phyloP scores from a whole-genome alignment of 2,797 vertebrate genomes.

The Rhyacichthys aspro region DNA sequence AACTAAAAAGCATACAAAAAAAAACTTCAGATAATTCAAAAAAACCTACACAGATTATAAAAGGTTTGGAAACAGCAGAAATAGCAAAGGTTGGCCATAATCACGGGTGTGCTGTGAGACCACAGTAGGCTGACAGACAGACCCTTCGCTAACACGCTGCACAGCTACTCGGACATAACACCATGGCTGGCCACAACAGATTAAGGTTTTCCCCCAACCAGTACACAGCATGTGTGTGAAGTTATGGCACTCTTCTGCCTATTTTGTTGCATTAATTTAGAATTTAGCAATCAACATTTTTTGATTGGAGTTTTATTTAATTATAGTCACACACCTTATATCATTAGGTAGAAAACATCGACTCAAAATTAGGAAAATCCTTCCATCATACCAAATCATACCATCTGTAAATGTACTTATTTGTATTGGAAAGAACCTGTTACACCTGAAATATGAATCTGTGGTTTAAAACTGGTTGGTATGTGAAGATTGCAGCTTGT shows the following conservation, averaged over 20 bases:
- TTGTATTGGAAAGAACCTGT: not conserved
- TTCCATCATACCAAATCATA: not conserved
- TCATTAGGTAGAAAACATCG: not conserved
- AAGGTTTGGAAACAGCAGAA: slow-evolving; percentile 8
- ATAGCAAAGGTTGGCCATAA: slow-evolving; percentile 21
- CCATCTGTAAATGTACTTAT: slow-evolving; percentile 6
- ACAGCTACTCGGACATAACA: slow-evolving; percentile 37
- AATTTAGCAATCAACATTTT: too few species aligned
- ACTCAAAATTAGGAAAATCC: not conserved
- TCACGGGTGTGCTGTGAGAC: slow-evolving; percentile 32
- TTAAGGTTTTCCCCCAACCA: slow-evolving; percentile 25
- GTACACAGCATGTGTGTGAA: not conserved
- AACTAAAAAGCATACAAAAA: slow-evolving; percentile 14
- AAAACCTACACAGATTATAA: not conserved
- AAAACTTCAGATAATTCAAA: slow-evolving; percentile 22
- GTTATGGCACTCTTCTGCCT: not conserved
- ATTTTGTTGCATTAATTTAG: too few species aligned
- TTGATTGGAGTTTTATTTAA: too few species aligned
- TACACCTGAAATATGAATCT: slow-evolving; percentile 11
- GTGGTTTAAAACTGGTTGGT: slow-evolving; percentile 10
- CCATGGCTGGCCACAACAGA: slow-evolving; percentile 42
- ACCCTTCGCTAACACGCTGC: slow-evolving; percentile 40
- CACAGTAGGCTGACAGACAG: slow-evolving; percentile 47
- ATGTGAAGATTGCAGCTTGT: slow-evolving; percentile 16
- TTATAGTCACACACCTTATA: too few species aligned